Percentiles rank a stretch among this genome's conserved stretches.
Evolutionary conservation across 2,113 vertebrate genomes (phyloP).

Genomic region (Pituophis catenifer): DNA sequence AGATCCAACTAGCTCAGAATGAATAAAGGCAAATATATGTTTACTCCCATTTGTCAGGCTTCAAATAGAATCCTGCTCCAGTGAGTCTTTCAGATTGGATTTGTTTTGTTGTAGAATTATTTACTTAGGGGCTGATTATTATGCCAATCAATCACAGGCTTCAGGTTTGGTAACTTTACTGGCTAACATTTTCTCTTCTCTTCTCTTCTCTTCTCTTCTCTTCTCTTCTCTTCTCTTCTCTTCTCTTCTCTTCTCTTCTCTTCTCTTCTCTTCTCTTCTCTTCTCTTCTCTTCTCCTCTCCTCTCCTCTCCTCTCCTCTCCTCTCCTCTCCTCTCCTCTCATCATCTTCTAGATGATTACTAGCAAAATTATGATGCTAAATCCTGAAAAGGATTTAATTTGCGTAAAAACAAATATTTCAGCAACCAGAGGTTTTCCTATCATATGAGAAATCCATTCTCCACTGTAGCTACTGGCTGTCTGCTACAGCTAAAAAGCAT

Average conservation of each 20-base stretch:
- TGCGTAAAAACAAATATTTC: background rate
- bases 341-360: background rate
- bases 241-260: background rate
- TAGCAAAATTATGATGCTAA: background rate
- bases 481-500: background rate
- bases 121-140: slow-evolving; percentile 25
- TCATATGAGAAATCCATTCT: background rate
- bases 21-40: slow-evolving; percentile 59
- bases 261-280: background rate
- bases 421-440: background rate
- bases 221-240: background rate
- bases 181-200: background rate
- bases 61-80: slow-evolving; percentile 36
- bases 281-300: too few relatives aligned
- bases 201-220: background rate
- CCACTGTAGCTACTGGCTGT: background rate
- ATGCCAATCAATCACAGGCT: slow-evolving; percentile 32
- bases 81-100: slow-evolving; percentile 11
- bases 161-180: slow-evolving; percentile 29
- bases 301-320: too few relatives aligned
- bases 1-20: slow-evolving; percentile 52
- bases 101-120: slow-evolving; percentile 34
- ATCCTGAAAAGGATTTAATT: background rate
- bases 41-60: slow-evolving; percentile 38
- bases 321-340: background rate